Percentiles rank a stretch among this genome's conserved stretches.
phyloP scores from a whole-genome alignment of 1,140 invertebrate genomes.

The Hylaeus anthracinus region DNA sequence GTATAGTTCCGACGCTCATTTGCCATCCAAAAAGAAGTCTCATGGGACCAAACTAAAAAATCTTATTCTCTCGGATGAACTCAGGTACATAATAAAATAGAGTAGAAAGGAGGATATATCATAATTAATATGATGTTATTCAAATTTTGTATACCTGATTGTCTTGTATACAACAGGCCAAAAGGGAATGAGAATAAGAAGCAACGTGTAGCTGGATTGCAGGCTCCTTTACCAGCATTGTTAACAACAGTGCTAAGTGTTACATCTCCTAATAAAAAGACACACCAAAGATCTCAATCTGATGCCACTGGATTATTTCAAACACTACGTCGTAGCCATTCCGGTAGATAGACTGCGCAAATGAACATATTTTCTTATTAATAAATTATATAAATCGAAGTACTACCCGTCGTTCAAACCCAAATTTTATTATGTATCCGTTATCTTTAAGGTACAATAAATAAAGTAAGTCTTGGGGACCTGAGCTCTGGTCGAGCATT shows the following conservation, averaged over 20 bases:
- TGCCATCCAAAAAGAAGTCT: conserved; percentile 90
- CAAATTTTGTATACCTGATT: neutral
- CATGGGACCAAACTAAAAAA: conserved; percentile 93
- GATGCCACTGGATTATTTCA: conserved; percentile 90
- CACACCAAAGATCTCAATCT: conserved; percentile 93
- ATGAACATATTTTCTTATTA: conserved; percentile 4
- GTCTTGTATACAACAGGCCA: conserved; percentile 65
- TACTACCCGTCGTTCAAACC: neutral
- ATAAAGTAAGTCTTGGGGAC: conserved; percentile 91
- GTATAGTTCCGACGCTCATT: conserved; percentile 90
- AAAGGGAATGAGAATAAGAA: conserved; percentile 77
- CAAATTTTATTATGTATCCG: neutral
- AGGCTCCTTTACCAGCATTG: conserved; percentile 72
- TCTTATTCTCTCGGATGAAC: conserved; percentile 93
- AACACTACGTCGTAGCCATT: conserved; percentile 79
- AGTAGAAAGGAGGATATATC: neutral
- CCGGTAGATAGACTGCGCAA: conserved; percentile 69
- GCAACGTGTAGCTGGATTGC: conserved; percentile 71
- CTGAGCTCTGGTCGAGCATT: conserved; percentile 96
- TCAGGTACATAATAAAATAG: conserved; percentile 82
- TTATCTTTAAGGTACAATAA: conserved; percentile 74
- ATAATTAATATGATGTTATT: neutral
- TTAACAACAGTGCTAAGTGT: conserved; percentile 74
- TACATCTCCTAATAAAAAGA: conserved; percentile 83
- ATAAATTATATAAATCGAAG: neutral